Evolutionary conservation across 2,113 vertebrate species (phyloP).

Genomic region (Glaucomys volans): DNA sequence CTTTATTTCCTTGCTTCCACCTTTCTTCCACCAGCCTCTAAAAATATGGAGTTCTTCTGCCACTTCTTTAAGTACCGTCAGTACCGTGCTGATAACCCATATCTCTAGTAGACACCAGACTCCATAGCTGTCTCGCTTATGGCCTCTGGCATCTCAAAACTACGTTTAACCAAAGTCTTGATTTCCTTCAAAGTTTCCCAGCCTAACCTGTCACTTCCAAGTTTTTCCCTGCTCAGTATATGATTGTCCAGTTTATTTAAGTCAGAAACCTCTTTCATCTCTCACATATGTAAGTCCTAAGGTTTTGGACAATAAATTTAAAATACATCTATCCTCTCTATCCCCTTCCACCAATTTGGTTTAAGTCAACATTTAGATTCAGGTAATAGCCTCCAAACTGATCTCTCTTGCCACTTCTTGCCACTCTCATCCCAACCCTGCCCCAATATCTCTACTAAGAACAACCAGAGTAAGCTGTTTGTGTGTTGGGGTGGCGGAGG

Average conservation of each 20-base stretch:
- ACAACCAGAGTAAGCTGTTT: neutral
- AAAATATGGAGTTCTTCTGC: neutral
- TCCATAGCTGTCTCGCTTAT: neutral
- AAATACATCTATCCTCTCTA: slow-evolving; percentile 21
- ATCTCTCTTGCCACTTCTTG: slow-evolving; percentile 8
- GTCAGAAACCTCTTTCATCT: neutral
- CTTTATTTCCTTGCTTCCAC: neutral
- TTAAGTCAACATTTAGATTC: neutral
- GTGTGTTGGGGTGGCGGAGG: too few species aligned
- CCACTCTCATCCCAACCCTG: neutral
- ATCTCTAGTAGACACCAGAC: neutral
- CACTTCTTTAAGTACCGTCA: slow-evolving; percentile 19
- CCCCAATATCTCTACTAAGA: neutral
- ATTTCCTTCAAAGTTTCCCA: neutral
- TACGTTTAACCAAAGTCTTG: neutral
- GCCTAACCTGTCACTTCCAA: neutral
- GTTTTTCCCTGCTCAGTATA: neutral
- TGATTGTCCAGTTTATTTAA: neutral
- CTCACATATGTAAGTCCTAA: neutral
- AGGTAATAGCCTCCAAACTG: neutral
- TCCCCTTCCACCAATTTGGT: neutral
- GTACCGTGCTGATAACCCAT: neutral
- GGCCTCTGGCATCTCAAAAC: slow-evolving; percentile 6
- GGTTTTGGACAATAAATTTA: neutral
- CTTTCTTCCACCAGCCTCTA: neutral